Evolutionary conservation across 2,113 vertebrate genomes (phyloP).

Genomic region (Suricata suricatta): DNA sequence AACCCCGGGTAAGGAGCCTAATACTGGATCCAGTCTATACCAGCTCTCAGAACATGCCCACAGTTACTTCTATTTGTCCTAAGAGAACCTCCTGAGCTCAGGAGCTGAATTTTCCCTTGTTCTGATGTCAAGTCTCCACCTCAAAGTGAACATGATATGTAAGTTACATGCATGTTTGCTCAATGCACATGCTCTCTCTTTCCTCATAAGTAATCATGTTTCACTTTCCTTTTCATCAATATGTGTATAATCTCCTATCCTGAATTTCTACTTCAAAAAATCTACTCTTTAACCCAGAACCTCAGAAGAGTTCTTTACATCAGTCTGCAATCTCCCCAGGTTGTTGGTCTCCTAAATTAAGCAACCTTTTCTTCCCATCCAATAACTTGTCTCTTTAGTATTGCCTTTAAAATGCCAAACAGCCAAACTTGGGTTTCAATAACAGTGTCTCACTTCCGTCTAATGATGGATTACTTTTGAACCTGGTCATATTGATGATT

Average conservation of each 20-base stretch:
- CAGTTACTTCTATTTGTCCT: background rate
- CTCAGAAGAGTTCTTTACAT: background rate
- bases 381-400: background rate
- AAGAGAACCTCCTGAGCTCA: background rate
- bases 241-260: background rate
- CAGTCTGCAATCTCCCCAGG: background rate
- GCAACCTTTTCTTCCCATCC: background rate
- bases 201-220: background rate
- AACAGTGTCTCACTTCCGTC: background rate
- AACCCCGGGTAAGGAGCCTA: background rate
- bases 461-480: background rate
- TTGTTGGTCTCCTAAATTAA: background rate
- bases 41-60: background rate
- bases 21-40: background rate
- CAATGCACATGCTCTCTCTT: background rate
- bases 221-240: background rate
- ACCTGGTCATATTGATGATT: background rate
- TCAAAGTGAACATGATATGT: background rate
- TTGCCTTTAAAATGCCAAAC: background rate
- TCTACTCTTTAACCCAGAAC: background rate
- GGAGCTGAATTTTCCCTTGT: background rate
- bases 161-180: background rate
- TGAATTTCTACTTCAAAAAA: background rate
- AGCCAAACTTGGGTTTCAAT: background rate
- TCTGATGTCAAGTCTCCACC: background rate